A percentile compares a stretch with the other conserved stretches of the same genome.
phyloP scores from a whole-genome alignment of 2,113 vertebrate species.

The Xenus cinereus region DNA sequence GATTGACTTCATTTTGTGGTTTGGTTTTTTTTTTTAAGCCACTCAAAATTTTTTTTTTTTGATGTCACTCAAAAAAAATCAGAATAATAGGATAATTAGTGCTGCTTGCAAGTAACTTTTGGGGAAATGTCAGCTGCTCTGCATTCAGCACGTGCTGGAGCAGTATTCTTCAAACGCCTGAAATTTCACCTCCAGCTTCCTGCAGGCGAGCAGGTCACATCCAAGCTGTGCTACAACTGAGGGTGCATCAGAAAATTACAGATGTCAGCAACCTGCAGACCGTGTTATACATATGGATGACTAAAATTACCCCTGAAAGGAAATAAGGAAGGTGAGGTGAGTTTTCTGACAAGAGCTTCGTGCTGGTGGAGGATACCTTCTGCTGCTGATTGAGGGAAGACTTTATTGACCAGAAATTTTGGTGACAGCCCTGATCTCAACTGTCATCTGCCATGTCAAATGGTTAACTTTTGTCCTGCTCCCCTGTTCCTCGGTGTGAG shows the following conservation, averaged over 20 bases:
- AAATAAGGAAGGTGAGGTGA: neutral
- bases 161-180: neutral
- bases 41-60: too few relatives aligned
- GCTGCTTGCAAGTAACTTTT: neutral
- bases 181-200: neutral
- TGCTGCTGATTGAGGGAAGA: neutral
- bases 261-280: neutral
- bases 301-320: neutral
- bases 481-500: fast-evolving
- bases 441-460: neutral
- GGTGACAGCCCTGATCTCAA: neutral
- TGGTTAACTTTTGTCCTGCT: neutral
- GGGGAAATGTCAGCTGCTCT: slow-evolving; percentile 25
- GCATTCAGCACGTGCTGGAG: neutral
- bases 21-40: neutral
- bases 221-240: neutral
- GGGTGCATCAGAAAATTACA: neutral
- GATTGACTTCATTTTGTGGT: neutral
- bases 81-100: slow-evolving; percentile 19
- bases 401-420: neutral
- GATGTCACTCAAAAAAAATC: neutral
- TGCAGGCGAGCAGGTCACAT: neutral
- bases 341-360: neutral
- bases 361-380: neutral
- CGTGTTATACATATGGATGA: neutral